phyloP scores from a whole-genome alignment of 2,888 invertebrate species.

The Heliconius charithonia region DNA sequence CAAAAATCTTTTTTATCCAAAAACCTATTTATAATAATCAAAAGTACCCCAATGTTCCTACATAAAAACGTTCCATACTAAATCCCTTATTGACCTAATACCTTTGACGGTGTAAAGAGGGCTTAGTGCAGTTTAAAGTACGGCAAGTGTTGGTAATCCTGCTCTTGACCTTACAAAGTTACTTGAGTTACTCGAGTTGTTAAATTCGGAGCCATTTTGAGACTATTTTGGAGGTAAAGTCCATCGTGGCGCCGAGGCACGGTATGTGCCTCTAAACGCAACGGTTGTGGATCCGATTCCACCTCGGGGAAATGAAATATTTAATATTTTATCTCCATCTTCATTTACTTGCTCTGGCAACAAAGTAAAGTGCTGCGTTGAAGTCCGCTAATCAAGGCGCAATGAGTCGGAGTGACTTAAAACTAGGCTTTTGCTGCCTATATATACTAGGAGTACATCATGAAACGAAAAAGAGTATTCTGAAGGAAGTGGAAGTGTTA shows the following conservation, averaged over 20 bases:
- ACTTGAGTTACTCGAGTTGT: background rate
- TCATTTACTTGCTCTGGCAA: too few relatives aligned
- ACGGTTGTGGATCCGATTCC: background rate
- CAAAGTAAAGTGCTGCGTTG: background rate
- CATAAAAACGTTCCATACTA: slow-evolving; percentile 4
- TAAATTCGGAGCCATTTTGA: too few relatives aligned
- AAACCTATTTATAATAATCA: background rate
- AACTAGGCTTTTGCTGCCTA: too few relatives aligned
- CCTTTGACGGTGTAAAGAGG: slow-evolving; percentile 2
- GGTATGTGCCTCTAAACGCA: too few relatives aligned
- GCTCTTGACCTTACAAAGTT: background rate
- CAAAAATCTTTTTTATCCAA: too few relatives aligned
- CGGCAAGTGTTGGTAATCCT: slow-evolving; percentile 6
- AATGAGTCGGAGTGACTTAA: background rate
- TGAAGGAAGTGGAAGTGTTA: too few relatives aligned
- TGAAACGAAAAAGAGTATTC: background rate
- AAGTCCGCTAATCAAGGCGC: background rate
- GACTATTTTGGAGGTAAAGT: too few relatives aligned
- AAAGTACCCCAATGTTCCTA: background rate
- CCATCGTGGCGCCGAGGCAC: too few relatives aligned
- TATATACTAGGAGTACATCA: too few relatives aligned
- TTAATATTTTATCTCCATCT: too few relatives aligned
- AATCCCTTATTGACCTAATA: slow-evolving; percentile 10
- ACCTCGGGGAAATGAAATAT: background rate
- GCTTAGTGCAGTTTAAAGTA: slow-evolving; percentile 14